Percentiles rank a stretch among this genome's conserved stretches.
Evolutionary conservation across 2,888 invertebrate species (phyloP).

Genomic region (Heliconius cydno): DNA sequence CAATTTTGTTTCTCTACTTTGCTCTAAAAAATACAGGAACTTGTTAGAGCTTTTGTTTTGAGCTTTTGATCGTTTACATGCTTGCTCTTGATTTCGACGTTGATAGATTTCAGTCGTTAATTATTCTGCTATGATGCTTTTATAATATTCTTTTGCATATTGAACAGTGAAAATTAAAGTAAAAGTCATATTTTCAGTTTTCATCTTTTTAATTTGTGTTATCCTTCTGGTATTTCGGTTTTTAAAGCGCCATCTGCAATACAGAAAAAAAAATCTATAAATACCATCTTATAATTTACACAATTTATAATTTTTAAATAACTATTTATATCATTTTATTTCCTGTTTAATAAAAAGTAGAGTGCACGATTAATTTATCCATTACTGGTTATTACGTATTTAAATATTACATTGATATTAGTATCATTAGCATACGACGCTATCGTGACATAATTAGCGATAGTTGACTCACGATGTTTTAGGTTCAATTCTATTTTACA

Average conservation of each 20-base stretch:
- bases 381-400: constrained; percentile 9
- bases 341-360: constrained; percentile 2
- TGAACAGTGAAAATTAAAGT: background rate
- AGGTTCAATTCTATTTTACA: background rate
- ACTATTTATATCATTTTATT: background rate
- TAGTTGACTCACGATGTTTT: background rate
- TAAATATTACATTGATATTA: background rate
- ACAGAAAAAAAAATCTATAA: no score
- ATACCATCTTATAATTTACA: background rate
- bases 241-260: background rate
- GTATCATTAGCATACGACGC: background rate
- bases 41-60: constrained; percentile 2
- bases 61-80: background rate
- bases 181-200: background rate
- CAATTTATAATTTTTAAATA: background rate
- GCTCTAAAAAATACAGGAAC: constrained; percentile 25
- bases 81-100: background rate
- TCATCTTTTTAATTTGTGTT: background rate
- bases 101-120: background rate
- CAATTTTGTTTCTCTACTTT: constrained; percentile 68
- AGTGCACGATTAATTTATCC: background rate
- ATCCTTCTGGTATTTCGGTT: background rate
- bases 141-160: background rate
- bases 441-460: background rate
- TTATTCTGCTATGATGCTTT: background rate